Evolutionary conservation across 2,113 vertebrate genomes (phyloP).

Genomic region (Amblyopsis rosae): DNA sequence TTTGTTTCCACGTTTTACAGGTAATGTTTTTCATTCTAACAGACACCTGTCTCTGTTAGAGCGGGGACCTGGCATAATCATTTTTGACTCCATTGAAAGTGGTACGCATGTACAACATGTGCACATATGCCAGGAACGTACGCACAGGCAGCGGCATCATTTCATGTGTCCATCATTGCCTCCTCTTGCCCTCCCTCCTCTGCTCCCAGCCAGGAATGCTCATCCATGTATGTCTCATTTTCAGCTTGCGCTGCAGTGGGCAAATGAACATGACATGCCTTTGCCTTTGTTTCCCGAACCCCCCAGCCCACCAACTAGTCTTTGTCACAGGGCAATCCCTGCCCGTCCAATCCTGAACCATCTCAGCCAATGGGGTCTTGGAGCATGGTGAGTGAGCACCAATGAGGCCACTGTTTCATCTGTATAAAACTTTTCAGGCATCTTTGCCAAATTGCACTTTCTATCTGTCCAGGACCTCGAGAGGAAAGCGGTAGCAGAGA

Average conservation of each 20-base stretch:
- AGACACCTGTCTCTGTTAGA: constrained; percentile 15
- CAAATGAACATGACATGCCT: constrained; percentile 19
- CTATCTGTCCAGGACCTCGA: constrained; percentile 72
- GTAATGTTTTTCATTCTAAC: constrained; percentile 12
- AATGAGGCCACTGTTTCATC: constrained; percentile 66
- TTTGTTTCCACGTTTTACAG: not conserved
- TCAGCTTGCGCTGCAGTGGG: constrained; percentile 53
- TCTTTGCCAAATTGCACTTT: constrained; percentile 78
- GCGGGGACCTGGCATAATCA: constrained; percentile 12
- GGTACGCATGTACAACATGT: constrained; percentile 2
- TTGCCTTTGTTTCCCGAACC: constrained; percentile 71
- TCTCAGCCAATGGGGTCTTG: constrained; percentile 69
- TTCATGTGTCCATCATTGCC: constrained; percentile 36
- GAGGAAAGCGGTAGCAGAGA: constrained; percentile 66
- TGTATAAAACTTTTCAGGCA: constrained; percentile 79
- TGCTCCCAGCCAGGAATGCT: constrained; percentile 43
- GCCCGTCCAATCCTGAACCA: constrained; percentile 61
- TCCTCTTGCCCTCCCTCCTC: constrained; percentile 30
- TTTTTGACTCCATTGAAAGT: constrained; percentile 21
- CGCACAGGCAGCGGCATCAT: not conserved
- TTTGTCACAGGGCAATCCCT: constrained; percentile 56
- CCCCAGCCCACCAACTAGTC: constrained; percentile 49
- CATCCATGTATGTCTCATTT: constrained; percentile 66
- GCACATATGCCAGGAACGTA: not conserved
- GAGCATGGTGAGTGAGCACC: constrained; percentile 53